Conservation (phyloP, 2,113 vertebrate genomes). For the Hemiprocne comata region DNA sequence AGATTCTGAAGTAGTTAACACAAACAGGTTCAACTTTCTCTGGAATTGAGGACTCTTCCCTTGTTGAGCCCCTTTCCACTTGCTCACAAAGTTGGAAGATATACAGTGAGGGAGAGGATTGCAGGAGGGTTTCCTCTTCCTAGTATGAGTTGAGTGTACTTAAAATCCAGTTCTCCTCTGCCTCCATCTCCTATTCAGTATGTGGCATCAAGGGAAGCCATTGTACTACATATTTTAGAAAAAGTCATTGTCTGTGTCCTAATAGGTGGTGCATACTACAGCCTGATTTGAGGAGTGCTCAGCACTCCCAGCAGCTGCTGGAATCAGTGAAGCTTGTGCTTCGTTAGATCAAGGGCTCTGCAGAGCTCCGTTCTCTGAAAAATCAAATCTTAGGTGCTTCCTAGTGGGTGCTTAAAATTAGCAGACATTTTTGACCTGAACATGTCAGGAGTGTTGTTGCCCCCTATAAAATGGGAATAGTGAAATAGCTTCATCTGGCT, state of each 20-base stretch:
- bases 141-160: neutral
- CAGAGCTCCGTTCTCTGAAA: neutral
- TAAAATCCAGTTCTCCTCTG: neutral
- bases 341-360: neutral
- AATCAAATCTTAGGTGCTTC: neutral
- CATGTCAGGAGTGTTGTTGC: neutral
- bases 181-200: neutral
- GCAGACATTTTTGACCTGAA: neutral
- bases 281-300: neutral
- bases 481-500: neutral
- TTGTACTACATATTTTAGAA: neutral
- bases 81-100: neutral
- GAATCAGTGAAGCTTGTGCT: neutral
- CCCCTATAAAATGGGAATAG: neutral
- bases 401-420: neutral
- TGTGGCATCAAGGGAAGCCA: neutral
- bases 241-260: neutral
- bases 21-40: neutral
- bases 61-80: neutral
- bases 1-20: neutral
- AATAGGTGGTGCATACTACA: neutral
- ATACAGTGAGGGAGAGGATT: neutral
- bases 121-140: neutral
- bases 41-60: neutral
- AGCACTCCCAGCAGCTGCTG: neutral